Conservation (phyloP, 1,140 invertebrate genomes). For the Lutraria rhynchaena region DNA sequence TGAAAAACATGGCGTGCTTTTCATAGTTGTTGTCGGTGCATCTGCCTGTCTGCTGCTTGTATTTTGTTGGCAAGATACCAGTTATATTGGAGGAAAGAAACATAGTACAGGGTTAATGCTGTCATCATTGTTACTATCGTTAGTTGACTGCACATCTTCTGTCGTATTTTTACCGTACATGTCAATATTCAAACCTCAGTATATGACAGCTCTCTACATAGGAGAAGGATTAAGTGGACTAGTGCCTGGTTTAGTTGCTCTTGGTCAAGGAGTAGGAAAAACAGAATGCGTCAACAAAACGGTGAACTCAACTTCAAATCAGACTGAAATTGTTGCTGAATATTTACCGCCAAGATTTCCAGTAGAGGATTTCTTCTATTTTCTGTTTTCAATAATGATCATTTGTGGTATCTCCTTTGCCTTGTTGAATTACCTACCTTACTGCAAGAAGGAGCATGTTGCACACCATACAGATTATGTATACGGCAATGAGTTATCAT, state of each 20-base stretch:
- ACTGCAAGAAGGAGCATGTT: conserved; percentile 68
- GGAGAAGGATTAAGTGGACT: conserved; percentile 94
- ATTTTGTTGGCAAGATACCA: conserved; percentile 88
- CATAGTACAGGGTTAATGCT: conserved; percentile 89
- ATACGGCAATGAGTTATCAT: too few relatives aligned
- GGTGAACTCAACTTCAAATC: conserved; percentile 53
- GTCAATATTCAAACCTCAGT: conserved; percentile 89
- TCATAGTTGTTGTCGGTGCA: conserved; percentile 86
- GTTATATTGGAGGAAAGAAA: conserved; percentile 82
- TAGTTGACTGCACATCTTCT: conserved; percentile 95
- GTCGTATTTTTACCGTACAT: conserved; percentile 95
- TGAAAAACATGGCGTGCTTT: conserved; percentile 86
- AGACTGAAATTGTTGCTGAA: conserved; percentile 63
- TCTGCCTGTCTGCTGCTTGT: conserved; percentile 87
- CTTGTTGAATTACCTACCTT: conserved; percentile 79
- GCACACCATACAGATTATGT: background rate
- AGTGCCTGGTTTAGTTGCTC: conserved; percentile 90
- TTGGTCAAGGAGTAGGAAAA: conserved; percentile 90
- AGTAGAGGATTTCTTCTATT: conserved; percentile 87
- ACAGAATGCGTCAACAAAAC: conserved; percentile 82
- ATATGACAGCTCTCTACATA: conserved; percentile 86
- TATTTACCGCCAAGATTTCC: conserved; percentile 72
- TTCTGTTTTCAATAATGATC: conserved; percentile 84
- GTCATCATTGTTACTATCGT: conserved; percentile 90
- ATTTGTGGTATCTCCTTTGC: conserved; percentile 82